Base-by-base conservation (phyloP, 2,113 vertebrate genomes). In the Mobula birostris region DNA sequence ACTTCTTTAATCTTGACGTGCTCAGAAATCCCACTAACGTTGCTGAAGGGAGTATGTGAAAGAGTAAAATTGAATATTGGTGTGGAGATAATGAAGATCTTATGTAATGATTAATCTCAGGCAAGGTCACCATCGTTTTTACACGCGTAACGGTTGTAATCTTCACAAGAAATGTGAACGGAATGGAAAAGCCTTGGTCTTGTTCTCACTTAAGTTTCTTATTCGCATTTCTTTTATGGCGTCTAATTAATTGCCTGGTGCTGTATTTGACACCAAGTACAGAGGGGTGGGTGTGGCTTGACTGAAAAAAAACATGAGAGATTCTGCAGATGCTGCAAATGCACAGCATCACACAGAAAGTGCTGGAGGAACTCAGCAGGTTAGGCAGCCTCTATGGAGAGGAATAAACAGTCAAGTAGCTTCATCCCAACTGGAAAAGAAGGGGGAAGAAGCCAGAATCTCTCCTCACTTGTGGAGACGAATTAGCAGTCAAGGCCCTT, bases 31-130 rank as follows among this genome's bases (percentile, higher is more conserved):
- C 58, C 85, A 90, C 66, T 93, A 93, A 24, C 91, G 24, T 93
- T 93, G 40, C 70, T 93, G 91, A 93, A 93, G 91, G 40, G 48
- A 93, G 36, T 29, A 56, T 93, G 74, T 93, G 91, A 93, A 93
- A 74, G 85, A 90, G 56, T 40, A 93, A 93, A 93, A 93, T 93
- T 93, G 91, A 93, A 93, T 93, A 93, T 93, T 93, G 91, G 91
- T 76, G 91, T 40, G 1, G 70, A 48, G 68, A 56, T 93, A 70
- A 93, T 93, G 17, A 27, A 11, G 7, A 36, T 93, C 91, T 72
- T 93, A 70, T 93, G 74, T 17, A 12, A 76, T 74, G 70, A 74
- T 70, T 36, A 56, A 93, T 93, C 48, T 68, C 91, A 29, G 40
- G 68, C 91, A 74, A 93, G 74, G 72, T 93, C 40, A 56, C 36